A percentile compares a stretch with the other conserved stretches of the same genome.
Conservation (phyloP, 2,113 vertebrate genomes). For the Rhea pennata region DNA sequence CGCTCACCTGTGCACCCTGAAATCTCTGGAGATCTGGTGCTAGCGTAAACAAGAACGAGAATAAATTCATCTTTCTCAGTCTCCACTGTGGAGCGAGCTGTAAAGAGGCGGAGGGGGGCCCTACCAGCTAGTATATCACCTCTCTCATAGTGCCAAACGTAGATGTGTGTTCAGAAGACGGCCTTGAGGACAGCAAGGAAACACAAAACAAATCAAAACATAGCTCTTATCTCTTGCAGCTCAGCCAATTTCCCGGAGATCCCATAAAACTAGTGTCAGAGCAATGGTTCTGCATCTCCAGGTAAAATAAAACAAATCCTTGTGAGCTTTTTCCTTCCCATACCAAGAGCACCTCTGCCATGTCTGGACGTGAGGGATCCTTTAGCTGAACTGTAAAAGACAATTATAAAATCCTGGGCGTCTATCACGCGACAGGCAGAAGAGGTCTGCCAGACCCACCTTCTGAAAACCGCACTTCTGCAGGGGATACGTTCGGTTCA, state of each 20-base stretch:
- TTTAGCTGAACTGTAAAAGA: not conserved
- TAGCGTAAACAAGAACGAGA: not conserved
- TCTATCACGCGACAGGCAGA: not conserved
- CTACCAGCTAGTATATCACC: not conserved
- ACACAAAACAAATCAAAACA: not conserved
- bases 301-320: not conserved
- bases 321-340: not conserved
- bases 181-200: not conserved
- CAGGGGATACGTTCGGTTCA: not conserved
- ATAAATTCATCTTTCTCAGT: not conserved
- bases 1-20: not conserved
- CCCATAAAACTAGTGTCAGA: not conserved
- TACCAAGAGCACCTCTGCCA: not conserved
- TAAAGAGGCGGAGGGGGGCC: not conserved
- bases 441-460: not conserved
- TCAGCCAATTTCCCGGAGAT: not conserved
- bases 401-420: not conserved
- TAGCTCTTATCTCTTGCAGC: not conserved
- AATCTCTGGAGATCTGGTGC: not conserved
- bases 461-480: not conserved
- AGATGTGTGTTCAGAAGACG: not conserved
- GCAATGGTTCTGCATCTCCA: not conserved
- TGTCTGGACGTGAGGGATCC: not conserved
- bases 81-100: not conserved
- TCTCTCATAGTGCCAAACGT: not conserved